Evolutionary conservation across 37 sponge, comb jelly and placozoan genomes (phyloP).

Genomic region (Cliona cf. orientalis): DNA sequence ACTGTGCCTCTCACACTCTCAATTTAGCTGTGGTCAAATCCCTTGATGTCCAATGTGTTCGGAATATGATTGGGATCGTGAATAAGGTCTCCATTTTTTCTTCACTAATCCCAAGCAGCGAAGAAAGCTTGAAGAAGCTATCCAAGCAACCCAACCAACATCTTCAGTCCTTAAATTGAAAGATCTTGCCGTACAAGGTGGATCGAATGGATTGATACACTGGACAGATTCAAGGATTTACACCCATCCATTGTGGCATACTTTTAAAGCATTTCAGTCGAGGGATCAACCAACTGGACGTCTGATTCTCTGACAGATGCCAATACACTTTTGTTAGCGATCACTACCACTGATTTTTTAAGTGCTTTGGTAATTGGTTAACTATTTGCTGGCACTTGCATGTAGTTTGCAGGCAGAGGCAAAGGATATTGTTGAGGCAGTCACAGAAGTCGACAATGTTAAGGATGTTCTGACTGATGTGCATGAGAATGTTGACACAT

Average conservation of each 20-base stretch:
- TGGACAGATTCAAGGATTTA: constrained; percentile 38
- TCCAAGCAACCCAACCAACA: constrained; percentile 31
- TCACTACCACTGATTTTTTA: constrained; percentile 59
- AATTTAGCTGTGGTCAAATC: constrained; percentile 60
- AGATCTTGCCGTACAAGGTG: constrained; percentile 67
- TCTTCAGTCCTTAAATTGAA: constrained; percentile 39
- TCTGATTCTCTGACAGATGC: constrained; percentile 61
- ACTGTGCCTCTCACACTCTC: constrained; percentile 59
- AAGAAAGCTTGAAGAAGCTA: constrained; percentile 44
- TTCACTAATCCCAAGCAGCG: constrained; percentile 68
- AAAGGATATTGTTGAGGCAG: constrained; percentile 63
- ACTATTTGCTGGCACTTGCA: constrained; percentile 51
- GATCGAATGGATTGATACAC: constrained; percentile 66
- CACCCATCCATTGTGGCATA: constrained; percentile 66
- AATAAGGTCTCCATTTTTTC: constrained; percentile 47
- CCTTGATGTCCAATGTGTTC: constrained; percentile 12
- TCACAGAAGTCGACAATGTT: constrained; percentile 50
- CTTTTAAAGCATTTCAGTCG: constrained; percentile 56
- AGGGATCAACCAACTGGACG: constrained; percentile 51
- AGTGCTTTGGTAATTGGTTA: constrained; percentile 60
- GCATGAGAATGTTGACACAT: constrained; percentile 25
- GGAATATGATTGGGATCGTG: constrained; percentile 68
- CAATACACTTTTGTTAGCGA: constrained; percentile 48
- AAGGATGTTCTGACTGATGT: constrained; percentile 28
- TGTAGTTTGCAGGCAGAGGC: constrained; percentile 59